Evolutionary conservation across 2,888 invertebrate genomes (phyloP), one percentile per base, ranked within the genome.

Genomic region (Heliconius sara): DNA sequence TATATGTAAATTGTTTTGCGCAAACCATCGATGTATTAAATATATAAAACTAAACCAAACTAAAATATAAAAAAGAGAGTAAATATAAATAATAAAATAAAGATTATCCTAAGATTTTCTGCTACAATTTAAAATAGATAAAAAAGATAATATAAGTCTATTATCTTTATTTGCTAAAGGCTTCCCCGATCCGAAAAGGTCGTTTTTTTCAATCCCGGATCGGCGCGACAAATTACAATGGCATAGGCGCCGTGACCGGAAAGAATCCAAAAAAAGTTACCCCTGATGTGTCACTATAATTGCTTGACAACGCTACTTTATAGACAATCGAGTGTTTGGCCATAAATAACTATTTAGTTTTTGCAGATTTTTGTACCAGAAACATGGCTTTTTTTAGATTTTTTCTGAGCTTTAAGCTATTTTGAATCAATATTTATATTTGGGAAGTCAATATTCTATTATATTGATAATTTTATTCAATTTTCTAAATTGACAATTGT

Each of bases 171-270:
- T 63, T 65, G 65, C 30, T 27, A 75, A 75, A 75, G 65, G 43
- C 27, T 65, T 65, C 75, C 47, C 47, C 65, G 12, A 47, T 27
- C 19, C 52, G 65, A 79, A 80, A 77, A 77, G 81, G 68, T 81
- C 79, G 79, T 52, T 52, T 52, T 52, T 80, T 79, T 80, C 77
- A 82, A 79, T 79, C 87, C 87, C 81, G 83, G 83, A 84, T 83
- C 87, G 87, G 85, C 88, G 88, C 88, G 90, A 92, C 93, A 93
- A 93, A 94, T 94, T 93, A 92, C 87, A 90, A 87, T 83, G 86
- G 84, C 86, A 65, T 52, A 76, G 84, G 88, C 91, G 91, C 91
- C 92, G 91, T 90, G 88, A 89, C 87, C 88, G 85, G 84, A 85
- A 85, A 85, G 85, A 86, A 85, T 85, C 84, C 70, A 83, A 85